Evolutionary conservation across 2,113 vertebrate species (phyloP).

Genomic region (Orthonyx spaldingii): DNA sequence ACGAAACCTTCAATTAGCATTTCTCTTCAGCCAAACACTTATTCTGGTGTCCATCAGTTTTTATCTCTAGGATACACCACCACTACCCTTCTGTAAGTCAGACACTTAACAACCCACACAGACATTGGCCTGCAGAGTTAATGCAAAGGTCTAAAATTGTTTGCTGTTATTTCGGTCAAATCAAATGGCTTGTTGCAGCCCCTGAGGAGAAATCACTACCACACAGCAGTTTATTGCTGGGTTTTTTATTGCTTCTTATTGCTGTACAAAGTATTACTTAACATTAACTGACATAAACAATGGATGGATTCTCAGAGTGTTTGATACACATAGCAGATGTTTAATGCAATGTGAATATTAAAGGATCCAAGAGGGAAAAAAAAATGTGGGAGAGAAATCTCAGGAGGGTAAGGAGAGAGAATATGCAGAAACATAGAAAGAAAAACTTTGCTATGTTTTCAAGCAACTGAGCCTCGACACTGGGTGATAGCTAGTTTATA

Average conservation of each 20-base stretch:
- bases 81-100: neutral
- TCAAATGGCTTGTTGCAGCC: constrained; percentile 49
- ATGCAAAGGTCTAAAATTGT: constrained; percentile 36
- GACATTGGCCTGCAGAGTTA: neutral
- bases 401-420: neutral
- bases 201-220: constrained; percentile 59
- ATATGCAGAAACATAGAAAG: neutral
- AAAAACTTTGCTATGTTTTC: constrained; percentile 1
- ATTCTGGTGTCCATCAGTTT: neutral
- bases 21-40: neutral
- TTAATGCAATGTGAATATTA: constrained; percentile 50
- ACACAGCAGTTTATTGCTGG: constrained; percentile 41
- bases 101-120: neutral
- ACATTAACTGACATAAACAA: constrained; percentile 66
- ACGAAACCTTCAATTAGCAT: rapidly evolving
- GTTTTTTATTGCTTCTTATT: constrained; percentile 55
- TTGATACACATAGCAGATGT: constrained; percentile 18
- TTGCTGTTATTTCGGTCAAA: constrained; percentile 52
- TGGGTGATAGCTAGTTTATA: neutral
- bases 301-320: constrained; percentile 44
- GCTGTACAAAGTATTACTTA: constrained; percentile 53
- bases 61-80: neutral
- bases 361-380: constrained; percentile 3
- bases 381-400: neutral
- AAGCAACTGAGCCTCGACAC: constrained; percentile 7